Conservation (phyloP, 2,888 invertebrate species). For the Aplocera efformata region DNA sequence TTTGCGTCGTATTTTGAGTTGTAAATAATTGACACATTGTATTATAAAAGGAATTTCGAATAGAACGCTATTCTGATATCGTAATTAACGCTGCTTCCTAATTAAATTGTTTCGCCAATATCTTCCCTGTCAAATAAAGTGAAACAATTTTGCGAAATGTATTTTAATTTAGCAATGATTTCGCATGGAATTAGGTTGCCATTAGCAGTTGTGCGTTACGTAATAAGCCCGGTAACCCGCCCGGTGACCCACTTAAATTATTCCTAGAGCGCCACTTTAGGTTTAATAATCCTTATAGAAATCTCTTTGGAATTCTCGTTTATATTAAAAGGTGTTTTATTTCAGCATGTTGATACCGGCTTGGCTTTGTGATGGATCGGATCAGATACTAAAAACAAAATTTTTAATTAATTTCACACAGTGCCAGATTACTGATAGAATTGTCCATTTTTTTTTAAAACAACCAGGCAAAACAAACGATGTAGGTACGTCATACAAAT, state of each 20-base stretch:
- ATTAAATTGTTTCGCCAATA: slow-evolving; percentile 13
- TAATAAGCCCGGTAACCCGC: slow-evolving; percentile 19
- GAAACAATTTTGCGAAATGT: slow-evolving; percentile 18
- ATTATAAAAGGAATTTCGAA: not conserved
- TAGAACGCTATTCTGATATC: not conserved
- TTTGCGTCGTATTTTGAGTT: too few relatives aligned
- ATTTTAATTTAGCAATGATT: slow-evolving; percentile 19
- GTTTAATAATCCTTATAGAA: slow-evolving; percentile 17
- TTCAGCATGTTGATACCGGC: not conserved
- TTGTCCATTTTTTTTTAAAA: too few relatives aligned
- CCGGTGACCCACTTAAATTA: slow-evolving; percentile 16
- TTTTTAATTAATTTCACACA: too few relatives aligned
- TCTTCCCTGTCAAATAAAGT: slow-evolving; percentile 10
- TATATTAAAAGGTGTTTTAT: slow-evolving; percentile 6
- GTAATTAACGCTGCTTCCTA: slow-evolving; percentile 1
- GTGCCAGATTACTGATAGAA: too few relatives aligned
- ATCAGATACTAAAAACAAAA: too few relatives aligned
- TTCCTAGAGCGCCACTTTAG: slow-evolving; percentile 8
- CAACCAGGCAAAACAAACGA: too few relatives aligned
- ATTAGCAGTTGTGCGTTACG: slow-evolving; percentile 20
- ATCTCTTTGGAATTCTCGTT: slow-evolving; percentile 7
- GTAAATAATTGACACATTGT: not conserved
- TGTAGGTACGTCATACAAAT: too few relatives aligned
- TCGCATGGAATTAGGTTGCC: slow-evolving; percentile 15
- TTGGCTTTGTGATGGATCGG: too few relatives aligned